Conservation (phyloP, 2,113 vertebrate genomes). For the Ascaphus truei region DNA sequence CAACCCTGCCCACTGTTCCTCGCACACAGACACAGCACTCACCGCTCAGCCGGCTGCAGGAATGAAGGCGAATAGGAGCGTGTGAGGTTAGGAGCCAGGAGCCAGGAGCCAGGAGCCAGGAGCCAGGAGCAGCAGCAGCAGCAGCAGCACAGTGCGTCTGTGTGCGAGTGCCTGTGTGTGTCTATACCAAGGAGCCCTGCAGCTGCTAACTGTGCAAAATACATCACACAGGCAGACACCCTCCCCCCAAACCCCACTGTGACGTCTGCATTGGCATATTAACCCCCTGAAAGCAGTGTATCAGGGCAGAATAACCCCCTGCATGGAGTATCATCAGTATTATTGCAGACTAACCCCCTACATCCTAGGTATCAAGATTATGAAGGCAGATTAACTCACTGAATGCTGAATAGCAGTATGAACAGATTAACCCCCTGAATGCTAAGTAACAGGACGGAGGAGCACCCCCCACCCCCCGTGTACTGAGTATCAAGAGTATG, state of each 20-base stretch:
- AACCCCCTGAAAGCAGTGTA: slow-evolving; percentile 46
- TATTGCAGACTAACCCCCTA: no score
- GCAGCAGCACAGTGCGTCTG: slow-evolving; percentile 9
- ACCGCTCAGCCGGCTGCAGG: slow-evolving; percentile 39
- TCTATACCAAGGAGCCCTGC: slow-evolving; percentile 24
- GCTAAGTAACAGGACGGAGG: no score
- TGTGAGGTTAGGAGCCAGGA: no score
- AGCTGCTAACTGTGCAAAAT: slow-evolving; percentile 34
- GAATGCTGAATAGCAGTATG: neutral
- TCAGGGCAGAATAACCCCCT: neutral
- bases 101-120: no score
- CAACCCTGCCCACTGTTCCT: neutral
- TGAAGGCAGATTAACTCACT: no score
- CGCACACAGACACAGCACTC: slow-evolving; percentile 10
- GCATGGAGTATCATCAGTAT: no score
- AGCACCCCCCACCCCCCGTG: no score
- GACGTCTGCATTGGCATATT: slow-evolving; percentile 54
- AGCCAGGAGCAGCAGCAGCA: no score
- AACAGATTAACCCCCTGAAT: neutral
- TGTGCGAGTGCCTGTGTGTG: neutral
- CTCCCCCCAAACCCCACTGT: slow-evolving; percentile 50
- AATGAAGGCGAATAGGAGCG: slow-evolving; percentile 4
- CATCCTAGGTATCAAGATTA: no score
- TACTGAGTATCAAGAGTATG: neutral
- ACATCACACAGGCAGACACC: slow-evolving; percentile 58